phyloP scores from a whole-genome alignment of 1,140 invertebrate genomes.

The Zaprionus gabonicus region DNA sequence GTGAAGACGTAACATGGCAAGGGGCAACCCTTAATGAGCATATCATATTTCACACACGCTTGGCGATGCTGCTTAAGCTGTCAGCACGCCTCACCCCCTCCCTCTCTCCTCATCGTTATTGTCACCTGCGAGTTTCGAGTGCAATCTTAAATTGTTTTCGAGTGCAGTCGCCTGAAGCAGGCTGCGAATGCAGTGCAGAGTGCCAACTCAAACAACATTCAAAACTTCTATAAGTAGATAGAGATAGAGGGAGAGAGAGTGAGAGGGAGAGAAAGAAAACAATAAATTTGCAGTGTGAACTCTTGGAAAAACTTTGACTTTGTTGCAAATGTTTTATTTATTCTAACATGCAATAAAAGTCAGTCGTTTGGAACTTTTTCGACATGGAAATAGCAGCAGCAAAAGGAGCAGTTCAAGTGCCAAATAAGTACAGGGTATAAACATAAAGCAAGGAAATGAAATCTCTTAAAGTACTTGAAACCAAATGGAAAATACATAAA shows the following conservation, averaged over 20 bases:
- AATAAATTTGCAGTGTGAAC: not conserved
- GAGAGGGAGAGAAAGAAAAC: not conserved
- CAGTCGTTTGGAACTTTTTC: not conserved
- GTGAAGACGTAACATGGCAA: not conserved
- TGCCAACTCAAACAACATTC: not conserved
- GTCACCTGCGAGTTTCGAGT: constrained; percentile 38
- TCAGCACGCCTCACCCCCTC: constrained; percentile 37
- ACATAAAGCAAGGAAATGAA: not conserved
- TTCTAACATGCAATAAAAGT: not conserved
- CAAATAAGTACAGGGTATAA: not conserved
- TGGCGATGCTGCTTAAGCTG: constrained; percentile 50
- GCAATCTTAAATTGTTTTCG: constrained; percentile 58
- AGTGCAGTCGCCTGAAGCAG: constrained; percentile 39
- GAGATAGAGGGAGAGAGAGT: not conserved
- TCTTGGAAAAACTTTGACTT: not conserved
- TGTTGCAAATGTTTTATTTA: not conserved
- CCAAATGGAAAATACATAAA: constrained; percentile 2
- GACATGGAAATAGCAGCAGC: not conserved
- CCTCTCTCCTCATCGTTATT: not conserved
- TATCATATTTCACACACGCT: constrained; percentile 75
- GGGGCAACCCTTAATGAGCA: constrained; percentile 62
- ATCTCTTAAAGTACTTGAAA: not conserved
- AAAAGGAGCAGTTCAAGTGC: not conserved
- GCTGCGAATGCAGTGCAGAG: not conserved
- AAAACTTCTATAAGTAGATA: not conserved